Percentiles rank a stretch among this genome's conserved stretches.
These are phyloP conservation scores for Rhyacophila evoluta DNA, from an alignment of 2,888 invertebrate species.

Conservation along the genomic window DNA sequence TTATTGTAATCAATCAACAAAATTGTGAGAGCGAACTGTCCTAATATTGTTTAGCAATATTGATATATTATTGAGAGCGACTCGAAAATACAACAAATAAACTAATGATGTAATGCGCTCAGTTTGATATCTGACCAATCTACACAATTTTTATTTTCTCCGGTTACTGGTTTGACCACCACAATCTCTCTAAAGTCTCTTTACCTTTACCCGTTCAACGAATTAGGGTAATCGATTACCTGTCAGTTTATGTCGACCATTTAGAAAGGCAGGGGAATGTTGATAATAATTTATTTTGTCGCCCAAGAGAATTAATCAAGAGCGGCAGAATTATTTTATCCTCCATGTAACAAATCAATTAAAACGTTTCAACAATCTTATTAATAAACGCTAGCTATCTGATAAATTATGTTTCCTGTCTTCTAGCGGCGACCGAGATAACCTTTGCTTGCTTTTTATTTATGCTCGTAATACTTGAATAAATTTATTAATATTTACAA, in stretches of 20 bases:
- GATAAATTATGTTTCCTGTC: not conserved
- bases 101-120: not conserved
- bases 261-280: conserved; percentile 5
- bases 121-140: not conserved
- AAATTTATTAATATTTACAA: too few relatives aligned
- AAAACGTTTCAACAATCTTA: not conserved
- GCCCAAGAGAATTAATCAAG: not conserved
- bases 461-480: not conserved
- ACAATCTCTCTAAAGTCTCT: not conserved
- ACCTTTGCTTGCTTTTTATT: conserved; percentile 4
- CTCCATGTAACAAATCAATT: conserved; percentile 20
- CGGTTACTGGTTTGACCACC: not conserved
- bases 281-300: conserved; percentile 11
- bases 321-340: not conserved
- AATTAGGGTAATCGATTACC: conserved; percentile 2
- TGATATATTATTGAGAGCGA: not conserved
- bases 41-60: too few relatives aligned
- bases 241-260: not conserved
- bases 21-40: too few relatives aligned
- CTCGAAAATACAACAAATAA: not conserved
- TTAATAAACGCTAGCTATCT: not conserved
- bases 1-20: too few relatives aligned
- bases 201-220: not conserved
- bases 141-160: not conserved
- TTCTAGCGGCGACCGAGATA: not conserved